A percentile compares a stretch with the other conserved stretches of the same genome.
These are phyloP conservation scores for Channa argus DNA, from an alignment of 2,113 vertebrate genomes.

Conservation along the genomic window DNA sequence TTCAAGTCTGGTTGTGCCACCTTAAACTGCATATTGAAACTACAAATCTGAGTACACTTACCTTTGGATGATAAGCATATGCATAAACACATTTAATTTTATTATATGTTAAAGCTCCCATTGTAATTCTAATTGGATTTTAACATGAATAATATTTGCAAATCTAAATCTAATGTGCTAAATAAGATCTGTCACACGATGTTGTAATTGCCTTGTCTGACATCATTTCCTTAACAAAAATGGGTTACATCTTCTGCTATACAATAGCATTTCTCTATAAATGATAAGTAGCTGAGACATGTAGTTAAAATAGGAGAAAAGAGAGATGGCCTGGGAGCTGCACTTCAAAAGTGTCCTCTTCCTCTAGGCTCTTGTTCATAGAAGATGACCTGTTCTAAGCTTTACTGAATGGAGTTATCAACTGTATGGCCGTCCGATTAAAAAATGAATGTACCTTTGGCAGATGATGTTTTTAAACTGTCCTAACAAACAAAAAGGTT, in stretches of 20 bases:
- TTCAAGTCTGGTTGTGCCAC: no score
- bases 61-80: background rate
- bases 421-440: no score
- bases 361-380: background rate
- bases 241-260: no score
- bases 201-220: background rate
- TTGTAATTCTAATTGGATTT: background rate
- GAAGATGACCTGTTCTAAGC: background rate
- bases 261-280: no score
- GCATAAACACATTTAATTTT: background rate
- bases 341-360: background rate
- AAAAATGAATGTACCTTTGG: background rate
- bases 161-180: background rate
- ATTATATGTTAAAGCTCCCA: background rate
- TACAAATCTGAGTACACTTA: background rate
- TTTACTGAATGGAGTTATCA: background rate
- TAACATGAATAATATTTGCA: background rate
- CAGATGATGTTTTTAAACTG: background rate
- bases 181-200: background rate
- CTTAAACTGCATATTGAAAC: no score
- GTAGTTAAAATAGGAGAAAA: no score
- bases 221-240: no score
- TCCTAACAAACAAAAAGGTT: background rate
- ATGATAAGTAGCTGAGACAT: no score
- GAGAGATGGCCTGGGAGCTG: no score